Base-by-base conservation (phyloP, 2,888 invertebrate genomes). In the Noctua comes region DNA sequence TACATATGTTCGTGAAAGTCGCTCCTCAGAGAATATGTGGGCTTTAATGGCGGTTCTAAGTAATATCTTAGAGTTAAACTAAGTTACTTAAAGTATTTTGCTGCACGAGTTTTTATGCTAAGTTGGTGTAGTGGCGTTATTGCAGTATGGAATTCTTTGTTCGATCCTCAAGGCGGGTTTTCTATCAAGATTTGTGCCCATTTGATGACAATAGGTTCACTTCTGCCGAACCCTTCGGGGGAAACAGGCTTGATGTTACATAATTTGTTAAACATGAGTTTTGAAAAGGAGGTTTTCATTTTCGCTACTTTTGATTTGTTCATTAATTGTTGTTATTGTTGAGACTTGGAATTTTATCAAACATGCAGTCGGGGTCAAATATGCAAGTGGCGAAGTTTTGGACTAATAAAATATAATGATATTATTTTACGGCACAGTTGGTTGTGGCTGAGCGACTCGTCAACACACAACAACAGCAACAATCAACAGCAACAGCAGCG, bases 31-130 rank as follows among this genome's bases (percentile, higher is more conserved):
- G 80, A 69, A 43, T 57, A 66, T 59, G 77, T 10, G n/a, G 21
- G n/a, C 43, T 16, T 70, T 62, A 62, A 40, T 46, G 70, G n/a
- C n/a, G 51, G 51, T 31, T 76, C 59, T 40, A 83, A 83, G 24
- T 66, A 66, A 74, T 27, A 40, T 66, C 21, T 31, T 11, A 6
- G 7, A 66, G 46, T 46, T 64, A 40, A 68, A 68, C 57, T 59
- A 21, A 77, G 21, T 31, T 24, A 48, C 10, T 57, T 74, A 18
- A n/a, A 73, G 46, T 46, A 74, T 31, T 75, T 59, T 31, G 21
- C 75, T 18, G 31, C 11, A 57, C 8, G 11, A 43, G 36, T 36
- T 64, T 64, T 64, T 11, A 36, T 64, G 24, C 2, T n/a, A 65
- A 36, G 40, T 27, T 31, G 27, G 27, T 27, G 18, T 27, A 18